Evolutionary conservation across 23 tunicate genomes (phyloP).

Genomic region (Diplosoma virens): DNA sequence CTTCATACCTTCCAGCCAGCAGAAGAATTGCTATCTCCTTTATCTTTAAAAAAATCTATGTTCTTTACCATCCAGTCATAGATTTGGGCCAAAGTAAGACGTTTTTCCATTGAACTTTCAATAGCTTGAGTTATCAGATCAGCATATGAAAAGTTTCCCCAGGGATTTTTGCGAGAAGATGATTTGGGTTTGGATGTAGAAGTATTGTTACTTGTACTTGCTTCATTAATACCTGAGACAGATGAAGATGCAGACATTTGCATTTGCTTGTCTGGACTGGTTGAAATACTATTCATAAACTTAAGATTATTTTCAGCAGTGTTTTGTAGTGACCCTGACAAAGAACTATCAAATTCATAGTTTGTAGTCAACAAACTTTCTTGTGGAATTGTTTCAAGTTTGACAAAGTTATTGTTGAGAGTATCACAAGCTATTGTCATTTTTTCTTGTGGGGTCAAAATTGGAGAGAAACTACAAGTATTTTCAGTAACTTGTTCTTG

Average conservation of each 20-base stretch:
- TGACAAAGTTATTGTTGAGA: no score
- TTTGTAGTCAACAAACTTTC: background rate
- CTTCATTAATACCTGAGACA: background rate
- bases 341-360: background rate
- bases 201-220: background rate
- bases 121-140: conserved; percentile 92
- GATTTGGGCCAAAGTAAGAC: conserved; percentile 88
- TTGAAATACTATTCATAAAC: no score
- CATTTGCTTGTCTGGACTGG: background rate
- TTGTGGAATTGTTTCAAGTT: conserved; percentile 19
- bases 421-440: no score
- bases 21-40: conserved; percentile 94
- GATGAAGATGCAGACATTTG: background rate
- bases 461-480: no score
- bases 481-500: no score
- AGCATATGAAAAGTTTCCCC: conserved; percentile 94
- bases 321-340: background rate
- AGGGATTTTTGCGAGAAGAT: conserved; percentile 85
- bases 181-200: conserved; percentile 41
- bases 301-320: background rate
- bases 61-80: conserved; percentile 98
- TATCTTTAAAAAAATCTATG: conserved; percentile 87
- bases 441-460: no score
- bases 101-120: conserved; percentile 80
- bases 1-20: conserved; percentile 94